phyloP scores from a whole-genome alignment of 2,888 invertebrate species.

The Synanthedon formicaeformis region DNA sequence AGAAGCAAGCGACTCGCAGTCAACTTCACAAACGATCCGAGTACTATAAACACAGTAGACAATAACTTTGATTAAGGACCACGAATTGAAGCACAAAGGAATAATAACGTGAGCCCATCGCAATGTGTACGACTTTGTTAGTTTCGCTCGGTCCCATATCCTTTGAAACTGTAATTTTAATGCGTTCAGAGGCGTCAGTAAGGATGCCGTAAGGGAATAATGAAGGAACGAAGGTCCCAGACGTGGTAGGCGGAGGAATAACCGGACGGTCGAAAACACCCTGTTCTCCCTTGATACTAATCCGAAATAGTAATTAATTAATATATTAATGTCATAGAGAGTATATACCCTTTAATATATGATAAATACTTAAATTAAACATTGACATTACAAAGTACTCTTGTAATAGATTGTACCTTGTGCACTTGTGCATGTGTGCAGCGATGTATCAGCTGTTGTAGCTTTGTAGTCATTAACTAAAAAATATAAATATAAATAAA shows the following conservation, averaged over 20 bases:
- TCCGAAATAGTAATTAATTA: too few relatives aligned
- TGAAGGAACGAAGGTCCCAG: conserved; percentile 31
- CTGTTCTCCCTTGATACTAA: conserved; percentile 8
- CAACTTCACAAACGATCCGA: background rate
- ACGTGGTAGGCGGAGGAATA: conserved; percentile 20
- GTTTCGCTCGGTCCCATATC: conserved; percentile 43
- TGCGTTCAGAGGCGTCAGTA: conserved; percentile 55
- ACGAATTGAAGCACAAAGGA: conserved; percentile 50
- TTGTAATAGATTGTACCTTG: background rate
- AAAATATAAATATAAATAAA: too few relatives aligned
- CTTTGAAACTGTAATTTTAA: conserved; percentile 67
- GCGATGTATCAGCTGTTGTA: too few relatives aligned
- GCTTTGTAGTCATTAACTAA: too few relatives aligned
- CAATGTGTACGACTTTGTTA: conserved; percentile 39
- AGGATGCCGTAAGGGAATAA: conserved; percentile 41
- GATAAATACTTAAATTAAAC: too few relatives aligned
- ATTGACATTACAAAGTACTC: background rate
- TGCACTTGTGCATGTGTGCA: too few relatives aligned
- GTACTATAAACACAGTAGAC: conserved; percentile 26
- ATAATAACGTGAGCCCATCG: conserved; percentile 58
- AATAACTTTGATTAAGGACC: conserved; percentile 63
- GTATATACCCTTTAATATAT: too few relatives aligned
- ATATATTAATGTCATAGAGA: too few relatives aligned
- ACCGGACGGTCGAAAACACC: conserved; percentile 16
- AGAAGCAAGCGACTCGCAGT: background rate